Evolutionary conservation across 30 jellyfish, hydroid and myxozoan species (phyloP), one percentile per base, ranked within the genome.

Genomic region (Rhopilema esculentum): DNA sequence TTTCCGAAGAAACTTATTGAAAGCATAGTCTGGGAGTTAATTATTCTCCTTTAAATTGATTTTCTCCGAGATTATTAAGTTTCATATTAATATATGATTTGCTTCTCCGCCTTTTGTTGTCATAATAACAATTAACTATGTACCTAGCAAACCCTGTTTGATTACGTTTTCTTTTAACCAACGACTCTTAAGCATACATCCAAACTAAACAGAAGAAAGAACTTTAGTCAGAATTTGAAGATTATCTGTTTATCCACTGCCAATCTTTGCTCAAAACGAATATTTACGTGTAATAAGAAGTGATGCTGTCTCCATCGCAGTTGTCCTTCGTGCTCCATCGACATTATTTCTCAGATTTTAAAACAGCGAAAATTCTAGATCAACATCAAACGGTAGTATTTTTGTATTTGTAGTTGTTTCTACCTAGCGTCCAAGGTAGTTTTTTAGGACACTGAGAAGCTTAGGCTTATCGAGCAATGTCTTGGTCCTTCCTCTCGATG

Each of bases 91-190:
- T 80, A 8, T 33, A 80, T 26, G 82, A 52, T 53, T 31, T 48
- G 83, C 76, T 80, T 80, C 90, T 80, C 90, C 90, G 90, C 90
- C 90, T 80, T 80, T 80, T 80, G 79, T 80, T 80, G 40, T 25
- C 75, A 40, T 6, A 73, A 73, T 32, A 73, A 73, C 51, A 33
- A 73, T 73, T 33, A 73, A 29, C 31, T 73, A 69, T 73, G 84
- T 73, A 73, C 84, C 84, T 8, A 73, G 84, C 48, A 29, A 23
- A 32, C 23, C 84, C 51, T 73, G 84, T 73, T 73, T 73, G 51
- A 73, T 49, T 73, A 23, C 24, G 84, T 49, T 33, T 16, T 66
- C 51, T 73, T 70, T 32, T 22, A 73, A 25, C 69, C 69, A 73
- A 64, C 84, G 15, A 30, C 69, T 24, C n/a, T 30, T 73, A 33